Conservation (phyloP, 2,113 vertebrate species). For the Alethe castanea region DNA sequence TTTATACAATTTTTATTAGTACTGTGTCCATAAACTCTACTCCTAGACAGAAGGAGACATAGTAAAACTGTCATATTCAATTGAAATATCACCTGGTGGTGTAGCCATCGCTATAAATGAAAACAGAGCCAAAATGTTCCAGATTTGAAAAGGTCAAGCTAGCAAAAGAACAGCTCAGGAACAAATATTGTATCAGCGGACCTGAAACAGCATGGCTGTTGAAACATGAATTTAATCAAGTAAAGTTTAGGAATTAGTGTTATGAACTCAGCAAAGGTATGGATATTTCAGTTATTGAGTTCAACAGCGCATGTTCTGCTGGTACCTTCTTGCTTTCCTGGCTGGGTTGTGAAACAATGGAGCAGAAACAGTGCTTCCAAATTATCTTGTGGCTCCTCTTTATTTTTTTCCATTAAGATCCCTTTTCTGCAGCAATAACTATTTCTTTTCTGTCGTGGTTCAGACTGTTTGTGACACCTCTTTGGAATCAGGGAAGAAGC, state of each 20-base stretch:
- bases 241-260: not conserved
- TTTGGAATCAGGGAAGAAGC: not conserved
- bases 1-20: constrained; percentile 26
- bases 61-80: constrained; percentile 30
- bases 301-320: not conserved
- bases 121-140: not conserved
- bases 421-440: not conserved
- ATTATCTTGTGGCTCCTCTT: not conserved
- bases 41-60: not conserved
- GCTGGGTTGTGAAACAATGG: not conserved
- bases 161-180: not conserved
- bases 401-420: not conserved
- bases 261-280: not conserved
- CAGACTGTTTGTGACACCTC: not conserved
- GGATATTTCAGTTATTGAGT: not conserved
- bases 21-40: constrained; percentile 4
- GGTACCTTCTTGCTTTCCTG: not conserved
- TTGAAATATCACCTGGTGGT: constrained; percentile 24
- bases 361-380: not conserved
- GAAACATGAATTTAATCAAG: not conserved
- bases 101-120: not conserved
- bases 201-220: not conserved
- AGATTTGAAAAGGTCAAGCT: constrained; percentile 34
- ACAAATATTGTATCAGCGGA: not conserved
- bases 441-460: not conserved